Evolutionary conservation across 2,888 invertebrate genomes (phyloP).

Genomic region (Eremobia ochroleuca): DNA sequence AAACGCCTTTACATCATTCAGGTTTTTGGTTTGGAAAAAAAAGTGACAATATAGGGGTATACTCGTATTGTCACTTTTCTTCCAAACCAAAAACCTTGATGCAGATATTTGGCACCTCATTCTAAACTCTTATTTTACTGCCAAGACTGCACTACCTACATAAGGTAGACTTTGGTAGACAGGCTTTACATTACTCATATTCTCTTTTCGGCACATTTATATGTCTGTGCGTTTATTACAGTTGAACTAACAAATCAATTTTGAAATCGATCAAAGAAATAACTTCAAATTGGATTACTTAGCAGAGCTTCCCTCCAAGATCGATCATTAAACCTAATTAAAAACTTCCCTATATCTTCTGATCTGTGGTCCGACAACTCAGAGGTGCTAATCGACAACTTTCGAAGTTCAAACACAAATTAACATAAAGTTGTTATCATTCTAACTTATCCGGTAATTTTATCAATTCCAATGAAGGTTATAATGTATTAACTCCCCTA

Average conservation of each 20-base stretch:
- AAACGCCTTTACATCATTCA: background rate
- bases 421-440: slow-evolving; percentile 31
- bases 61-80: too few species aligned
- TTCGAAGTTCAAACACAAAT: slow-evolving; percentile 38
- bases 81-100: too few species aligned
- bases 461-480: slow-evolving; percentile 29
- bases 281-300: background rate
- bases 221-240: background rate
- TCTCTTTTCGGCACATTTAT: background rate
- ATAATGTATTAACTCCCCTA: slow-evolving; percentile 19
- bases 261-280: background rate
- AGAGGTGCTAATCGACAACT: slow-evolving; percentile 14
- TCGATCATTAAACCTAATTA: slow-evolving; percentile 17
- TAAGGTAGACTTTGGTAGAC: too few species aligned
- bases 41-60: background rate
- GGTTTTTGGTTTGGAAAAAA: background rate
- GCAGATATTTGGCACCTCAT: too few species aligned
- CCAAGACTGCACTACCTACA: too few species aligned
- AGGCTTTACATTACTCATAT: background rate
- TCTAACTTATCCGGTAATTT: slow-evolving; percentile 17
- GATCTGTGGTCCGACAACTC: slow-evolving; percentile 19
- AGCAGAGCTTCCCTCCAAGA: background rate
- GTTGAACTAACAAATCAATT: background rate
- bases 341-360: slow-evolving; percentile 30
- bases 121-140: too few species aligned